A percentile compares a stretch with the other conserved stretches of the same genome.
Evolutionary conservation across 1,140 invertebrate genomes (phyloP).

Genomic region (Alviniconcha marisindica): DNA sequence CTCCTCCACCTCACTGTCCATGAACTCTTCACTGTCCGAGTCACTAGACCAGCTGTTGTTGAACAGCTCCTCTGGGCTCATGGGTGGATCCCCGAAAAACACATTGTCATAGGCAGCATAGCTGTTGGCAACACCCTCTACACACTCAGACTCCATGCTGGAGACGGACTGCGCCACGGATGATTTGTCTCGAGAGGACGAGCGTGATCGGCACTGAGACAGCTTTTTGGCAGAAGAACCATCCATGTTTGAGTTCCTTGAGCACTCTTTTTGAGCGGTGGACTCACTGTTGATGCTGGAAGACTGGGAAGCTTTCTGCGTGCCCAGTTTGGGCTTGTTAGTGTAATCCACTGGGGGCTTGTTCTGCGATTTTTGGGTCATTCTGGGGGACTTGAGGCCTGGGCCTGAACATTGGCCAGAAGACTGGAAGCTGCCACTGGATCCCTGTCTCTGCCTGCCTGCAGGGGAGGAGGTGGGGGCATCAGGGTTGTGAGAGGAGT

Average conservation of each 20-base stretch:
- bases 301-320: background rate
- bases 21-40: constrained; percentile 54
- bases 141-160: background rate
- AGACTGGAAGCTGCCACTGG: background rate
- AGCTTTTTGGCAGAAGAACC: too few species aligned
- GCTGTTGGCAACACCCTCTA: background rate
- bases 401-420: background rate
- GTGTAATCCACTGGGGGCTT: constrained; percentile 6
- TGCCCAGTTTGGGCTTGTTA: constrained; percentile 2
- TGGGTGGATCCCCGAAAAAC: background rate
- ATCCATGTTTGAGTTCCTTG: too few species aligned
- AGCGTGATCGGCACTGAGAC: background rate
- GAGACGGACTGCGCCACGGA: background rate
- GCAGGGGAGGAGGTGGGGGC: background rate
- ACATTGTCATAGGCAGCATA: constrained; percentile 9
- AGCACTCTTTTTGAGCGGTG: too few species aligned
- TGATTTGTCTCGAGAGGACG: background rate
- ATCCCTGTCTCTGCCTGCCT: background rate
- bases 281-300: background rate
- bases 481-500: background rate
- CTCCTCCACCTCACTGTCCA: constrained; percentile 50
- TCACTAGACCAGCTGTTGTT: constrained; percentile 67
- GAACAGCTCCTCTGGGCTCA: constrained; percentile 61
- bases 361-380: background rate
- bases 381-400: background rate